Evolutionary conservation across 2,888 invertebrate genomes (phyloP).

Genomic region (Tenthredo distinguenda): DNA sequence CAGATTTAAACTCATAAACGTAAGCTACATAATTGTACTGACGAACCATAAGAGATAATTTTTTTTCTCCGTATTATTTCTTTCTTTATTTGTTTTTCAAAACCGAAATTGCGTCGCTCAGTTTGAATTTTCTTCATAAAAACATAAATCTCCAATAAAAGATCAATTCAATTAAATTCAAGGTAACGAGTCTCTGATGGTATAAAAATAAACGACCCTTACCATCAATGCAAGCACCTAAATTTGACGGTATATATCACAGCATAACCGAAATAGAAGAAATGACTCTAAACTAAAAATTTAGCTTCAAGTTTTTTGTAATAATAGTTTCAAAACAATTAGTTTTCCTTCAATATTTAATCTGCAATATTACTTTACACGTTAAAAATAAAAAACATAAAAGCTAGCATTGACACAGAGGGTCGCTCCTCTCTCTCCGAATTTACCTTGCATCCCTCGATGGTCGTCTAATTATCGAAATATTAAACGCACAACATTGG

Average conservation of each 20-base stretch:
- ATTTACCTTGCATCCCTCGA: slow-evolving; percentile 76
- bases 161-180: slow-evolving; percentile 65
- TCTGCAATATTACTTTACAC: background rate
- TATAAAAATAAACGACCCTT: slow-evolving; percentile 73
- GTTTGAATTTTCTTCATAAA: background rate
- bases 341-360: background rate
- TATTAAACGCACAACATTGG: slow-evolving; percentile 4
- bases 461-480: slow-evolving; percentile 62
- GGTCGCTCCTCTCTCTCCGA: slow-evolving; percentile 76
- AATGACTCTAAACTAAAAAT: background rate
- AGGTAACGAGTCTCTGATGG: slow-evolving; percentile 77
- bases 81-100: slow-evolving; percentile 15
- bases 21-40: slow-evolving; percentile 39
- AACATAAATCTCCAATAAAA: background rate
- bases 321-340: background rate
- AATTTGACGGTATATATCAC: background rate
- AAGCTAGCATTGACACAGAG: slow-evolving; percentile 76
- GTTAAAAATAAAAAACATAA: background rate
- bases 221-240: slow-evolving; percentile 75
- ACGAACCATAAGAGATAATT: slow-evolving; percentile 35
- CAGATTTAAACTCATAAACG: background rate
- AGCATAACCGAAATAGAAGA: background rate
- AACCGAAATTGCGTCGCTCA: background rate
- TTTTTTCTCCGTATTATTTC: background rate
- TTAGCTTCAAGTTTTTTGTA: background rate